Evolutionary conservation across 2,888 invertebrate species (phyloP), one percentile per base, ranked within the genome.

Genomic region (Rhagonycha fulva): DNA sequence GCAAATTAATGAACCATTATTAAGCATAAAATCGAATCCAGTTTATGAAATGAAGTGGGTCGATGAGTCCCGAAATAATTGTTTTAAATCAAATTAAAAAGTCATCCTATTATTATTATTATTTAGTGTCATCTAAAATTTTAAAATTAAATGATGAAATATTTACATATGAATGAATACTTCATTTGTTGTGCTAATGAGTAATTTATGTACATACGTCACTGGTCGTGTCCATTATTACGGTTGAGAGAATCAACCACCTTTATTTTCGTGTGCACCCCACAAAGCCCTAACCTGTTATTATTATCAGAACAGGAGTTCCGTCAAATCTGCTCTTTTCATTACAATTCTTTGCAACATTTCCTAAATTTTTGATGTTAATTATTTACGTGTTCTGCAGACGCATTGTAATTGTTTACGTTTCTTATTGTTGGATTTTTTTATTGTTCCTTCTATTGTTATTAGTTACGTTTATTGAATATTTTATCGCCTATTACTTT

Each of bases 181-280:
- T 63, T 63, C 63, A 24, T 24, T 63, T 63, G 63, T 63, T 23
- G 63, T 63, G 24, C 11, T 63, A 63, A 63, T 24, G 24, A 10
- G 24, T 63, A 63, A 63, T 63, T 63, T 63, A 24, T 24, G 63
- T 63, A 24, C n/a, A n/a, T n/a, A n/a, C 24, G 24, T 24, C 24
- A 30, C 30, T 14, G 68, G 32, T 14, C 60, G 70, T 70, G 74
- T 74, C 70, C 71, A 76, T 76, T 76, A 76, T 76, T 68, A 61
- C 76, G 72, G 70, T 30, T 68, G 61, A 69, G 70, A 72, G 61
- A 62, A 71, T 32, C 72, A 69, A 72, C 72, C 76, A 72, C 63
- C 71, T 63, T 24, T 19, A 24, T 68, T 72, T 68, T 32, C 62
- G 63, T 26, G 62, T 32, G 32, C 32, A 32, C 72, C 72, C 62